Conservation (phyloP, 2,113 vertebrate genomes). For the Sylvia atricapilla region DNA sequence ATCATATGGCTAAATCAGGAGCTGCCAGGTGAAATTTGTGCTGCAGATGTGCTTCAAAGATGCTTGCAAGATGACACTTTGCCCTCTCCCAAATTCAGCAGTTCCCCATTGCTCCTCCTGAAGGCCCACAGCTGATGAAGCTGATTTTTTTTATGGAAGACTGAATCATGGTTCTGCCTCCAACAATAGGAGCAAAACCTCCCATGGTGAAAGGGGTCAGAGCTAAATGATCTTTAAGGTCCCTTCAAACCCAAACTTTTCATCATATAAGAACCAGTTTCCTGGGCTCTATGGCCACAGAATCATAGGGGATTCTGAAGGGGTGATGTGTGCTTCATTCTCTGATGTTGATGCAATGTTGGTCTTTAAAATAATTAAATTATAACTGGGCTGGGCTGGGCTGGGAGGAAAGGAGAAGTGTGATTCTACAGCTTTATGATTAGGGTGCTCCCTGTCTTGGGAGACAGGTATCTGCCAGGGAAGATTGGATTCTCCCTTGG, state of each 20-base stretch:
- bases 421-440: not conserved
- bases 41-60: not conserved
- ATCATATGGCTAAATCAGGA: not conserved
- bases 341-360: not conserved
- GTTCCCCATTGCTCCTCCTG: not conserved
- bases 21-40: no score
- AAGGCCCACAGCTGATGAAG: not conserved
- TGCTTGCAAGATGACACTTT: not conserved
- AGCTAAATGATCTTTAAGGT: not conserved
- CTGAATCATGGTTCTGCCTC: not conserved
- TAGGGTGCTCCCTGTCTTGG: not conserved
- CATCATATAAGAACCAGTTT: not conserved
- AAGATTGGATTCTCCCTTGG: no score
- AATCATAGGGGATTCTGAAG: not conserved
- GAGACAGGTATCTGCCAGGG: no score
- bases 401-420: not conserved
- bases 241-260: not conserved
- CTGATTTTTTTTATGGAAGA: not conserved
- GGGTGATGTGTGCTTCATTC: not conserved
- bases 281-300: accelerated
- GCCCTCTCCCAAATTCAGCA: not conserved
- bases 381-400: not conserved
- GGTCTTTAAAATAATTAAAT: not conserved
- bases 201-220: not conserved
- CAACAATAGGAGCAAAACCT: not conserved